Evolutionary conservation across 1,140 invertebrate genomes (phyloP), one percentile per base, ranked within the genome.

Genomic region (Doryteuthis pealeii): DNA sequence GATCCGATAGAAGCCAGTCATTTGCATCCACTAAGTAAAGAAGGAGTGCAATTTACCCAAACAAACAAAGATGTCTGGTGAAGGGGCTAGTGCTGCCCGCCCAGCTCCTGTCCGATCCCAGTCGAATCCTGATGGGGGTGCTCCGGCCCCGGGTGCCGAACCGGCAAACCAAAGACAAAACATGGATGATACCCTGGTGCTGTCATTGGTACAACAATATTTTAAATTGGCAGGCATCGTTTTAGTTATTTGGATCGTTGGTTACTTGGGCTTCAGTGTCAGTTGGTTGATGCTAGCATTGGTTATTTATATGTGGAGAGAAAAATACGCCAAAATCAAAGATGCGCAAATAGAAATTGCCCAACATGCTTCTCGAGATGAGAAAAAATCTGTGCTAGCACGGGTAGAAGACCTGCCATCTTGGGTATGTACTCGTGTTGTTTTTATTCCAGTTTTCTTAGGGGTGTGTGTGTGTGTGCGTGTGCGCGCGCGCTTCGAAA

Each of bases 281-380:
- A 95, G 94, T 31, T 97, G 95, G 95, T 90, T 97, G 1, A 90
- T 96, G 75, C 91, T 93, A 0, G 94, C 94, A 0, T 91, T 97
- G 12, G 90, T 95, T 35, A 88, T 95, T 28, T 92, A 92, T 12
- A 93, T 94, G 62, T 90, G 95, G 79, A 91, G 94, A 71, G 92
- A 94, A 76, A 93, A 95, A 86, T 92, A 92, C 89, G 91, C 91
- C 65, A 92, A 92, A 83, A 91, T 93, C 70, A 92, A 91, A 78
- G 91, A 94, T 80, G 90, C 93, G 69, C 92, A 92, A 82, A 91
- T 94, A 78, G 91, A 92, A 77, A 91, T 94, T 73, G 93, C 94
- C 32, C 94, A 96, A 88, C 91, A 92, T 18, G 91, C 93, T 26
- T 93, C 94, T 14, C 84, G 92, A 26, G 93, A 93, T 77, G 95